A percentile compares a stretch with the other conserved stretches of the same genome.
These are phyloP conservation scores for Napeogenes inachia DNA, from an alignment of 2,888 invertebrate genomes.

Conservation along the genomic window DNA sequence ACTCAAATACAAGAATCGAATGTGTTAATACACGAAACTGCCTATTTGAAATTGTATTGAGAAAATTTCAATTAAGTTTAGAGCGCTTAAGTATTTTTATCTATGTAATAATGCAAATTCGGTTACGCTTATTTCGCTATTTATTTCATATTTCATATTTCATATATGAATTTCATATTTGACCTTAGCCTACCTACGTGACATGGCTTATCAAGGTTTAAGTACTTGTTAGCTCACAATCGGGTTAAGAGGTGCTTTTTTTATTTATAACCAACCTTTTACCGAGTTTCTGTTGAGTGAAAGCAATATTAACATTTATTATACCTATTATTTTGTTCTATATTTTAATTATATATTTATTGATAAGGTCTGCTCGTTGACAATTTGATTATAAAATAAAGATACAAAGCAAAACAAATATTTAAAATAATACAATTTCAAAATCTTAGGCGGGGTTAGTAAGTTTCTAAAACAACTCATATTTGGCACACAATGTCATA, in stretches of 20 bases:
- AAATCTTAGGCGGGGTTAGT: too few relatives aligned
- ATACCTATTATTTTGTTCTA: too few relatives aligned
- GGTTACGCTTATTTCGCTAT: conserved; percentile 39
- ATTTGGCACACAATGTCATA: background rate
- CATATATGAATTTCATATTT: conserved; percentile 44
- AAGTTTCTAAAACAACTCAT: too few relatives aligned
- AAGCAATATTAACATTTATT: too few relatives aligned
- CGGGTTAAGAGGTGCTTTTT: background rate
- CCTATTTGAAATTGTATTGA: conserved; percentile 37
- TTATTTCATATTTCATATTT: conserved; percentile 37
- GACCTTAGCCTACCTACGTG: conserved; percentile 30
- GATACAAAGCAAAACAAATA: background rate
- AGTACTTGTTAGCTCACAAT: conserved; percentile 6
- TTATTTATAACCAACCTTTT: background rate
- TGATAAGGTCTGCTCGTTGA: too few relatives aligned
- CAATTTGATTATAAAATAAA: too few relatives aligned
- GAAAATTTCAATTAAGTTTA: conserved; percentile 30
- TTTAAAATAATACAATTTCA: too few relatives aligned
- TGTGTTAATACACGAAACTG: conserved; percentile 29
- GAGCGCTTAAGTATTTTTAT: conserved; percentile 44
- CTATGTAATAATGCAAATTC: conserved; percentile 49
- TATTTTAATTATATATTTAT: too few relatives aligned
- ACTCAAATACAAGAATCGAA: background rate
- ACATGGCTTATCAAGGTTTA: conserved; percentile 8
- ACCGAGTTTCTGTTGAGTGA: background rate